A percentile compares a stretch with the other conserved stretches of the same genome.
These are phyloP conservation scores for Falco concolor DNA, from an alignment of 2,797 vertebrate genomes.

Conservation along the genomic window DNA sequence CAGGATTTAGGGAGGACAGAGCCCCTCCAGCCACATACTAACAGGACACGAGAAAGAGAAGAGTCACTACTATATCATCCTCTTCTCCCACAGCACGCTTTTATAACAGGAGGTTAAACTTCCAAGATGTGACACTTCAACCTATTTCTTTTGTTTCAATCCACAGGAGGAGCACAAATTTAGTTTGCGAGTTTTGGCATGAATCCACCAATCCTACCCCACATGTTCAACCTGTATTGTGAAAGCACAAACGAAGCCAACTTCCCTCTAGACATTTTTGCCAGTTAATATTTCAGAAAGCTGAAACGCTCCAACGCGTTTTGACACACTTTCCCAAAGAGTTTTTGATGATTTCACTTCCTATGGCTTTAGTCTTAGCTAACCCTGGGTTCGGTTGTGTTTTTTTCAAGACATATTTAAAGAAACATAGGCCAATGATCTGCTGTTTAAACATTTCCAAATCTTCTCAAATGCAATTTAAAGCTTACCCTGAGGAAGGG, in stretches of 20 bases:
- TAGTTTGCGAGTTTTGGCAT: neutral
- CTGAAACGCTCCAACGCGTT: neutral
- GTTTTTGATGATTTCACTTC: slow-evolving; percentile 32
- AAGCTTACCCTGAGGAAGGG: neutral
- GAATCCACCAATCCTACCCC: neutral
- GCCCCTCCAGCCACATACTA: neutral
- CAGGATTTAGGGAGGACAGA: neutral
- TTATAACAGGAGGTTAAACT: neutral
- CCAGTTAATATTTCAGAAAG: slow-evolving; percentile 21
- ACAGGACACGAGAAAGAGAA: neutral
- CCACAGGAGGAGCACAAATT: neutral
- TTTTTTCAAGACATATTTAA: neutral
- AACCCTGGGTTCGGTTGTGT: neutral
- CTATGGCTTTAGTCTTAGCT: neutral
- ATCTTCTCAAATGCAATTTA: slow-evolving; percentile 24
- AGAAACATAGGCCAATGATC: neutral
- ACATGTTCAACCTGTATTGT: neutral
- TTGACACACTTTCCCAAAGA: neutral
- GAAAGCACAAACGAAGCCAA: neutral
- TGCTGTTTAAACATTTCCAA: slow-evolving; percentile 8
- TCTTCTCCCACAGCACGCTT: neutral
- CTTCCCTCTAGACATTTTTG: neutral
- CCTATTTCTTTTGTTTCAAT: neutral
- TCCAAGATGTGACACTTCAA: neutral
- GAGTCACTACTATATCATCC: neutral